Percentiles rank a stretch among this genome's conserved stretches.
Evolutionary conservation across 2,888 invertebrate genomes (phyloP).

Genomic region (Chalcis sispes): DNA sequence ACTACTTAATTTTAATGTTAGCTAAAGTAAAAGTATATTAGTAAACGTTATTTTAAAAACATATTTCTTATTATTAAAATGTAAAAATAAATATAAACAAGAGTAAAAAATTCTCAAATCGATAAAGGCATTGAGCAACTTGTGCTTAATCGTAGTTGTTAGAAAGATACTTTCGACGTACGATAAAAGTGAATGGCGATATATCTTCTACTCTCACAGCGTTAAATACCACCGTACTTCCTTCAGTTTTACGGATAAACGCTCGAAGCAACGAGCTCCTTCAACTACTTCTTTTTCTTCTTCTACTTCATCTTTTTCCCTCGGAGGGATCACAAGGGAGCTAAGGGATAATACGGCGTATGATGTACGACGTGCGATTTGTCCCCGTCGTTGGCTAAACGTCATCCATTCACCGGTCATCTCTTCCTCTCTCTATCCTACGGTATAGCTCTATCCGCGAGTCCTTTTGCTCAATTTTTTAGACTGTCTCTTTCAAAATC

Average conservation of each 20-base stretch:
- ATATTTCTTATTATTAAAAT: too few species aligned
- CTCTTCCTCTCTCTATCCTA: conserved; percentile 29
- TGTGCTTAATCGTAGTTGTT: too few species aligned
- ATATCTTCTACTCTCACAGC: not conserved
- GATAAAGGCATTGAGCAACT: too few species aligned
- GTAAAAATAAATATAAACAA: too few species aligned
- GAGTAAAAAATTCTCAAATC: too few species aligned
- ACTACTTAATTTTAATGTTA: too few species aligned
- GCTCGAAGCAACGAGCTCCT: not conserved
- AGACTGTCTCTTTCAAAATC: conserved; percentile 56
- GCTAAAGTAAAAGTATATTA: too few species aligned
- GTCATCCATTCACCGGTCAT: conserved; percentile 59
- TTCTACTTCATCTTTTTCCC: not conserved
- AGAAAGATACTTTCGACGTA: too few species aligned
- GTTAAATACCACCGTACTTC: too few species aligned
- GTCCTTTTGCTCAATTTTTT: conserved; percentile 58
- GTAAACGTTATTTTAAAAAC: too few species aligned
- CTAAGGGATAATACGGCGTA: conserved; percentile 38
- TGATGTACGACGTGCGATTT: conserved; percentile 59
- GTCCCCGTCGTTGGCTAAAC: conserved; percentile 60
- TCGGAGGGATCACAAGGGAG: conserved; percentile 14
- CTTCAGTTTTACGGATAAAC: not conserved
- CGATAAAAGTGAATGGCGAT: too few species aligned
- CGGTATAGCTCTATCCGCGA: too few species aligned
- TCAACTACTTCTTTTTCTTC: not conserved